These are phyloP conservation scores for Harpalus rufipes DNA, from an alignment of 2,888 invertebrate genomes.

Conservation along the genomic window DNA sequence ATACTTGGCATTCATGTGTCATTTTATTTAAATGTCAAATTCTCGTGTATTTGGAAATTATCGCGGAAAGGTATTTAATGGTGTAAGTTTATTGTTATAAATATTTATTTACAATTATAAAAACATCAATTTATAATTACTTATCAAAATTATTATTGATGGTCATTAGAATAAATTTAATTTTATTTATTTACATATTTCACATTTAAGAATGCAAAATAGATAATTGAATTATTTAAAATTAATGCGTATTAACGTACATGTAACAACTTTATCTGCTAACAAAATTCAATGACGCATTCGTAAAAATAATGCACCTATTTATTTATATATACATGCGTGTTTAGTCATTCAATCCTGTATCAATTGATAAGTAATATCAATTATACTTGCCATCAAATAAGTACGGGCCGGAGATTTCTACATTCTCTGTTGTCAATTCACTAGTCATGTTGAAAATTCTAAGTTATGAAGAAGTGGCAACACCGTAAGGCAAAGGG, in stretches of 20 bases:
- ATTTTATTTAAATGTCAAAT: slow-evolving; percentile 21
- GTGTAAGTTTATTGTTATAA: slow-evolving; percentile 1
- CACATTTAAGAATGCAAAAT: background rate
- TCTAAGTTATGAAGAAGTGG: no score
- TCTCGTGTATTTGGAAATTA: background rate
- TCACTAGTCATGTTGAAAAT: no score
- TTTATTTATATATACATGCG: slow-evolving; percentile 30
- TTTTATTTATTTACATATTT: background rate
- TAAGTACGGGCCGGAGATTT: no score
- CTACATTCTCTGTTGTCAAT: no score
- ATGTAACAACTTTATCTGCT: slow-evolving; percentile 14
- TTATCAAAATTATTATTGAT: background rate
- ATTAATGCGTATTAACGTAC: slow-evolving; percentile 14
- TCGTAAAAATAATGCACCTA: slow-evolving; percentile 30
- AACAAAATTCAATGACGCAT: slow-evolving; percentile 36
- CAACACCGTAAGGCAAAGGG: no score
- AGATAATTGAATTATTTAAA: background rate
- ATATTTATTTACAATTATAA: background rate
- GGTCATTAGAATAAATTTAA: background rate
- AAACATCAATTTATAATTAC: no score
- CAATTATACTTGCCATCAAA: no score
- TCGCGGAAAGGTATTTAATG: background rate
- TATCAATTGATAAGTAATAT: background rate
- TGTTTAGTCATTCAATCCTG: slow-evolving; percentile 6
- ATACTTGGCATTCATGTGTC: slow-evolving; percentile 18